Percentiles rank a stretch among this genome's conserved stretches.
phyloP scores from a whole-genome alignment of 2,113 vertebrate species.

The Setophaga kirtlandii region DNA sequence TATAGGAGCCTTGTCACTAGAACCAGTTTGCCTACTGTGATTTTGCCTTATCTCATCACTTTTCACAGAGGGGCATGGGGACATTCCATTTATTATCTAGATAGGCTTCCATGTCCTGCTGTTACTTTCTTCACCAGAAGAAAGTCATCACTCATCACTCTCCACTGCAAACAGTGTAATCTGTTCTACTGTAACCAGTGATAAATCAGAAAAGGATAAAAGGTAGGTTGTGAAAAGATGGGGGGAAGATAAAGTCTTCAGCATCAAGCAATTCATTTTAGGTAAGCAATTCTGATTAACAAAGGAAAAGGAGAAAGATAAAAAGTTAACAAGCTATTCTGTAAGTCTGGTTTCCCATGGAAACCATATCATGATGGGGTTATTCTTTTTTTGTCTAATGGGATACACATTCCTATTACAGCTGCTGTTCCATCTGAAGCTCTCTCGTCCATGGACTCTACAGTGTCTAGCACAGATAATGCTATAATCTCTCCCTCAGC shows the following conservation, averaged over 20 bases:
- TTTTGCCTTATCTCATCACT: not conserved
- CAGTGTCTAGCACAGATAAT: not conserved
- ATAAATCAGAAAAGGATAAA: slow-evolving; percentile 26
- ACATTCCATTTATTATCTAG: not conserved
- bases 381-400: not conserved
- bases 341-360: slow-evolving; percentile 25
- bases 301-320: slow-evolving; percentile 25
- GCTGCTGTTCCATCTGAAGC: not conserved
- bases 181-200: slow-evolving; percentile 7
- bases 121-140: not conserved
- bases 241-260: slow-evolving; percentile 8
- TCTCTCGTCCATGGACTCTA: not conserved
- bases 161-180: not conserved
- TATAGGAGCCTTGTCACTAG: not conserved
- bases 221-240: not conserved
- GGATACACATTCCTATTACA: not conserved
- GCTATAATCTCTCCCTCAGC: not conserved
- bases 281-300: slow-evolving; percentile 9
- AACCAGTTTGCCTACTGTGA: not conserved
- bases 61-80: not conserved
- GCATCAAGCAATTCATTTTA: slow-evolving; percentile 20
- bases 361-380: not conserved
- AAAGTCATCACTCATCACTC: slow-evolving; percentile 2
- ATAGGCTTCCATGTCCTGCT: not conserved
- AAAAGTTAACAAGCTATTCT: slow-evolving; percentile 27